Conservation (phyloP, 2,888 invertebrate species). For the Glaucopsyche alexis region DNA sequence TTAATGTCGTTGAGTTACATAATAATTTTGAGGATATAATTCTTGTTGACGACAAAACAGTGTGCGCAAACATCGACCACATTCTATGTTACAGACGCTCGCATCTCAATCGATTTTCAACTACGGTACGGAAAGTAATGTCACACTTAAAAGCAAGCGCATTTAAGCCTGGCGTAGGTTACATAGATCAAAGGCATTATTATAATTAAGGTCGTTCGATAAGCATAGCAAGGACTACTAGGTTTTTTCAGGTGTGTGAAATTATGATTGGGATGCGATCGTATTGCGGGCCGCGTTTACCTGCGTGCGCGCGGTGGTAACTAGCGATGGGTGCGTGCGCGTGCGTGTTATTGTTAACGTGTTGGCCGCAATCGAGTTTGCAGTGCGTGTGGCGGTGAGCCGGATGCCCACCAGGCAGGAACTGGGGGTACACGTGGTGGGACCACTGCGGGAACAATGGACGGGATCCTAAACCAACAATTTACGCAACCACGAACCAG, state of each 20-base stretch:
- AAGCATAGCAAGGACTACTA: neutral
- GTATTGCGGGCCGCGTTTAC: constrained; percentile 60
- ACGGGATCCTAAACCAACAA: constrained; percentile 77
- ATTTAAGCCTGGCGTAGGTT: constrained; percentile 31
- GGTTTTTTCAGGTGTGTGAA: constrained; percentile 1
- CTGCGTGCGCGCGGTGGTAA: constrained; percentile 79
- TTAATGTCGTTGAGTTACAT: neutral
- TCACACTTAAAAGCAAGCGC: constrained; percentile 47
- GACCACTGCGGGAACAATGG: constrained; percentile 97
- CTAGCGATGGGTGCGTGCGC: constrained; percentile 76
- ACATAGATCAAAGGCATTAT: neutral
- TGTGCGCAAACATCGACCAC: constrained; percentile 68
- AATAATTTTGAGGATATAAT: neutral
- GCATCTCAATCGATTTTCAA: constrained; percentile 47
- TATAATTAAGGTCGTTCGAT: neutral
- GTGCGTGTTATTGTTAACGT: constrained; percentile 74
- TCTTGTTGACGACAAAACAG: constrained; percentile 58
- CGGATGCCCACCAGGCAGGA: constrained; percentile 94
- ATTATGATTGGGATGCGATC: constrained; percentile 51
- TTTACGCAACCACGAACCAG: constrained; percentile 19
- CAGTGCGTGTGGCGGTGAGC: constrained; percentile 82
- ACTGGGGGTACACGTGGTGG: constrained; percentile 96
- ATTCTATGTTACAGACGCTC: constrained; percentile 52
- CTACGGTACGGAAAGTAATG: neutral
- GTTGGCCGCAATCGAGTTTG: constrained; percentile 74